Evolutionary conservation across 2,113 vertebrate genomes (phyloP).

Genomic region (Cryptotis parvus): DNA sequence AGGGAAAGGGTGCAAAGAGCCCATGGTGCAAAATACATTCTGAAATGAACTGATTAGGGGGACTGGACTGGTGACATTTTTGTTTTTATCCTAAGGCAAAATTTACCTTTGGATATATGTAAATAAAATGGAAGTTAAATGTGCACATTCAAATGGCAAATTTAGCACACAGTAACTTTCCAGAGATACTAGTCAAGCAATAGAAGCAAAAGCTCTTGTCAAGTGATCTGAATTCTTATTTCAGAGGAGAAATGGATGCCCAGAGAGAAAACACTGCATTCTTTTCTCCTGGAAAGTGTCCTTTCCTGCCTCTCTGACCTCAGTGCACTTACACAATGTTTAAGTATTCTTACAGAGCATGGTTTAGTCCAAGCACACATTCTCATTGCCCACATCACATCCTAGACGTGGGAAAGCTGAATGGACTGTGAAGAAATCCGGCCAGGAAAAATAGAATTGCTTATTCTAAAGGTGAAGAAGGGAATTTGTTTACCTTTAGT

Average conservation of each 20-base stretch:
- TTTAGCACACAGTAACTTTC: constrained; percentile 12
- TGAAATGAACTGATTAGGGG: constrained; percentile 5
- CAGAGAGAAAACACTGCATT: not conserved
- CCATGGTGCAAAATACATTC: not conserved
- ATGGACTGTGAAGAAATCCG: not conserved
- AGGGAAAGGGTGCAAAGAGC: not conserved
- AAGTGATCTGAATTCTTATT: not conserved
- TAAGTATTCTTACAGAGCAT: not conserved
- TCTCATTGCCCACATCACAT: not conserved
- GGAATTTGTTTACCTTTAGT: not conserved
- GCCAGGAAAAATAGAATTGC: not conserved
- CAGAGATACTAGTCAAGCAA: constrained; percentile 54
- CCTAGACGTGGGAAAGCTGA: not conserved
- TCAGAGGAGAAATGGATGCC: not conserved
- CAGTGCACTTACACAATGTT: not conserved
- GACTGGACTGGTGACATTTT: not conserved
- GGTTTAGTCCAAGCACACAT: not conserved
- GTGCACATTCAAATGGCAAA: constrained; percentile 43
- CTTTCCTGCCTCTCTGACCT: not conserved
- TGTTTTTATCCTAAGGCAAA: constrained; percentile 40
- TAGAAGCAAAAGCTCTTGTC: not conserved
- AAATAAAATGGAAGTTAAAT: constrained; percentile 45
- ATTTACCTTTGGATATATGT: constrained; percentile 26
- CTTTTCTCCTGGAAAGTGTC: too few relatives aligned
- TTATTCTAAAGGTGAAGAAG: not conserved